Evolutionary conservation across 2,113 vertebrate species (phyloP), one percentile per base, ranked within the genome.

Genomic region (Scytalopus superciliaris): DNA sequence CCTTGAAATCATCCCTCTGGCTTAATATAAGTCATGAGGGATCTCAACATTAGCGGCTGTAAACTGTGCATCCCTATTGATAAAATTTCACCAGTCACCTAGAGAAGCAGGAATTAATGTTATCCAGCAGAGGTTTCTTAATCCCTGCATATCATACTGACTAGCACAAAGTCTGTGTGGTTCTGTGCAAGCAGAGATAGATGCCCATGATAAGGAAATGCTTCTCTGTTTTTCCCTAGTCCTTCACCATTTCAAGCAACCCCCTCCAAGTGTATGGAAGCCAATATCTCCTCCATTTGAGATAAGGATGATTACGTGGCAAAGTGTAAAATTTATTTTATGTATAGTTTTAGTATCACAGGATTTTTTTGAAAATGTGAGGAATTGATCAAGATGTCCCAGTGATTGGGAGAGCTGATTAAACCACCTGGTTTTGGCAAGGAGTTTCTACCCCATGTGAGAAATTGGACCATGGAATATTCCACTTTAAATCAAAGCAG

Each of bases 21-120:
- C 23, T 93, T 62, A 59, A 57, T 33, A 24, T 30, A 28, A 56
- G 19, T 79, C 19, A 3, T 22, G 35, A 68, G 84, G n/a, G 49
- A 88, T 75, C 59, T 91, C 64, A 78, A 5, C 23, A 68, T 14
- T 21, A 17, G 23, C 91, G 23, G 45, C 37, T 52, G 31, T 49
- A 66, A 72, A 37, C 33, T 39, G 7, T 6, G 3, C 40, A 69
- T 14, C 12, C 24, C 28, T 73, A 6, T 72, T 0, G 0, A 24
- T 80, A 40, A 72, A 85, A 53, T 57, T 78, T 33, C 42, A 47
- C 10, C 53, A 33, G 5, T 33, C 44, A 72, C 35, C 49, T 45
- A 57, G 69, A 73, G 56, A 91, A 52, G 35, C 16, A 70, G 33
- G 17, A 84, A 72, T 80, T 75, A 59, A 28, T 49, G 21, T 47